Conservation (phyloP, 1,140 invertebrate genomes). For the Pseudomyrmex pallidus region DNA sequence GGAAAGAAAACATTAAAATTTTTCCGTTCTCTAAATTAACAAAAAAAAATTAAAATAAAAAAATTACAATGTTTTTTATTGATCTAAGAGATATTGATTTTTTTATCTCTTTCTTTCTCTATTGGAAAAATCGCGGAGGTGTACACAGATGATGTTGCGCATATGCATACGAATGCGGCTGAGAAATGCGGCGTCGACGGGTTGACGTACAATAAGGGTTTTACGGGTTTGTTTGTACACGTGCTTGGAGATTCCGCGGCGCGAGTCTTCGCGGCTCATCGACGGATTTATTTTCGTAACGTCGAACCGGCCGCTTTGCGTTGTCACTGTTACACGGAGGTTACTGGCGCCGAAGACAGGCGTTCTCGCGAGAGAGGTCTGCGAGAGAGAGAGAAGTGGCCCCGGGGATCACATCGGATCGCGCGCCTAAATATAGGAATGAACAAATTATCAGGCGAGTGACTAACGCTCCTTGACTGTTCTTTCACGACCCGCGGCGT, state of each 20-base stretch:
- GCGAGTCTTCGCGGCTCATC: conserved; percentile 59
- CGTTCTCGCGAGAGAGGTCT: conserved; percentile 51
- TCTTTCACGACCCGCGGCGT: conserved; percentile 50
- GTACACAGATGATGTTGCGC: too few relatives aligned
- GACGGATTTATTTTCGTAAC: conserved; percentile 72
- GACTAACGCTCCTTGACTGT: conserved; percentile 73
- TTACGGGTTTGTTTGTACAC: conserved; percentile 67
- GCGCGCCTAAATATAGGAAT: conserved; percentile 75
- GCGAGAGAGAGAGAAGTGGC: conserved; percentile 28
- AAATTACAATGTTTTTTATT: too few relatives aligned
- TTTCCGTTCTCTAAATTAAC: too few relatives aligned
- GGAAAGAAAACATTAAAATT: neutral
- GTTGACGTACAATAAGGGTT: conserved; percentile 52
- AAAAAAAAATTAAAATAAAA: too few relatives aligned
- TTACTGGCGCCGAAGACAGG: conserved; percentile 64
- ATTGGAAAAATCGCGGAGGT: neutral
- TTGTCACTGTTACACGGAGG: conserved; percentile 58
- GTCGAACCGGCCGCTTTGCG: conserved; percentile 47
- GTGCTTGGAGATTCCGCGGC: conserved; percentile 60
- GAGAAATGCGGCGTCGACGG: conserved; percentile 29
- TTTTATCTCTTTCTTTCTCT: too few relatives aligned
- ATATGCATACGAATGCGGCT: too few relatives aligned
- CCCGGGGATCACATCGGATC: conserved; percentile 49
- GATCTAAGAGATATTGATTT: too few relatives aligned
- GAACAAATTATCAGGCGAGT: conserved; percentile 79